Base-by-base conservation (phyloP, 2,797 vertebrate species). In the Chrosomus eos region DNA sequence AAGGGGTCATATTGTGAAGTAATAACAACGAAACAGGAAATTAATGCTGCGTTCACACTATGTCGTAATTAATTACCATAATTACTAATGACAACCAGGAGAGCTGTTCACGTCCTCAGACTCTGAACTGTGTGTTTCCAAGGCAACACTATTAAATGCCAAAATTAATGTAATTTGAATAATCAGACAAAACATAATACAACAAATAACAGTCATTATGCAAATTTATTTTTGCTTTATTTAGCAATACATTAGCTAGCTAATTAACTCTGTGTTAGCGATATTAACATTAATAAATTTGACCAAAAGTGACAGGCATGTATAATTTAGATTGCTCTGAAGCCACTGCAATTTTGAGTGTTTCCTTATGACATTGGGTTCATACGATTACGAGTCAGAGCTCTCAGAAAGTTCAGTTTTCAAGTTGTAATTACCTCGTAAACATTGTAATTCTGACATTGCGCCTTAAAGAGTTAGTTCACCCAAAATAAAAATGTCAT, bases 1-100 rank as follows among this genome's bases (percentile, higher is more conserved):
- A 53, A 80, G 9, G 64, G 23, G 60, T 33, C 77, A 79, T 70
- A 55, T 40, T 53, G 4, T 66, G 28, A 79, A 9, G 66, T n/a
- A 53, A 64, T 18, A 53, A 74, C 19, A 33, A 33, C 4, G 13
- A 13, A 51, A 55, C 23, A 16, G 13, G 19, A 67, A 80, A 48
- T 28, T 14, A 38, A 60, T 26, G 8, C 1, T 40, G n/a, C 13
- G 5, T 53, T 73, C 26, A 73, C 31, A 31, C 19, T 11, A 72
- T 28, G 28, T 33, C 5, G 11, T 31, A 53, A 33, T 11, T 53
- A 23, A 48, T 48, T 48, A 48, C 45, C 10, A 21, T 74, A 53
- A 74, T 53, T 55, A 55, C 11, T 74, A 36, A 23, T 75, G 73
- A 75, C 48, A 55, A 55, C 21, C 4, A 14, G 21, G 48, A 55